phyloP scores from a whole-genome alignment of 92 coral and sea anemone species.

The Umimayanthus kanabou region DNA sequence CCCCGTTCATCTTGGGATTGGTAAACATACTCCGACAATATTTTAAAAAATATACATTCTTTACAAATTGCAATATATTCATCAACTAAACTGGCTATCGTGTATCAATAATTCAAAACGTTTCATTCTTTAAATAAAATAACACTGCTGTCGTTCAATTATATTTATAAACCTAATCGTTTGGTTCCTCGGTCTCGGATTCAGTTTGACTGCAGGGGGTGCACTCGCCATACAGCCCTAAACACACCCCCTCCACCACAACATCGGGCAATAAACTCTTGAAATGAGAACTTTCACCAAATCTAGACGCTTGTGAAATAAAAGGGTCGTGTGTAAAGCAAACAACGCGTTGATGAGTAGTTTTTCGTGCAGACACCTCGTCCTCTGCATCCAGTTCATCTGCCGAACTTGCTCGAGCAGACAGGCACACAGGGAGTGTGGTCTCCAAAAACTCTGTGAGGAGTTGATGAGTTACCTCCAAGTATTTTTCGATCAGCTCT shows the following conservation, averaged over 20 bases:
- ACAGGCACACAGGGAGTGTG: conserved; percentile 52
- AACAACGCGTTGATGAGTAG: conserved; percentile 84
- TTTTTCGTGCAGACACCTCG: conserved; percentile 47
- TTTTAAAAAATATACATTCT: no score
- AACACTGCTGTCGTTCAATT: no score
- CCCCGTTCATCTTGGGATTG: no score
- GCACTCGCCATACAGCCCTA: conserved; percentile 66
- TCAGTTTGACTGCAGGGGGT: conserved; percentile 7
- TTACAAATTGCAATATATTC: no score
- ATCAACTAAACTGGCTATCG: no score
- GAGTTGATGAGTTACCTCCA: conserved; percentile 52
- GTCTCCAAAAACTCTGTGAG: conserved; percentile 79
- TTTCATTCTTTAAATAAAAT: no score
- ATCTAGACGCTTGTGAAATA: conserved; percentile 6
- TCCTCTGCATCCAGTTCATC: conserved; percentile 76
- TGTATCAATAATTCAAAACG: no score
- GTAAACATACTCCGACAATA: no score
- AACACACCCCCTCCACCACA: conserved; percentile 71
- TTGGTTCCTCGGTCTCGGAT: no score
- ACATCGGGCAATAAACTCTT: conserved; percentile 66
- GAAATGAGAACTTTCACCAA: conserved; percentile 25
- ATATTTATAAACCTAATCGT: no score
- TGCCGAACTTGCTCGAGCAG: conserved; percentile 68
- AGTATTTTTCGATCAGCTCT: conserved; percentile 53
- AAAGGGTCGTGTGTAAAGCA: conserved; percentile 81